Evolutionary conservation across 2,797 vertebrate species (phyloP), one percentile per base, ranked within the genome.

Genomic region (Channa striata): DNA sequence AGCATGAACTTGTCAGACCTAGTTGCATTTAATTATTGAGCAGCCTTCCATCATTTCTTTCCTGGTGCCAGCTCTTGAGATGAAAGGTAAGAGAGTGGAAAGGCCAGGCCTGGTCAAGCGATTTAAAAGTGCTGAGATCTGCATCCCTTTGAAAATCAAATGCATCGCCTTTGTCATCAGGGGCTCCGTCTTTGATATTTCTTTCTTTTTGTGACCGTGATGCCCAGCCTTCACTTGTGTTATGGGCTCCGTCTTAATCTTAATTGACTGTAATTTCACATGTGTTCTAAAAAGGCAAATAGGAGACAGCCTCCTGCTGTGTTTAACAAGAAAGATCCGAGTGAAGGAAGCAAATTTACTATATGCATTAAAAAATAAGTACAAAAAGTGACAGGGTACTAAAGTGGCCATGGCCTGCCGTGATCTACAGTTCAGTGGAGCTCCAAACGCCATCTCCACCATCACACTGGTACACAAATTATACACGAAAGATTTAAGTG

Each of bases 121-220:
- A 89, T 92, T 78, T 84, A 70, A 89, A 93, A 92, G 84, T 83
- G 87, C 89, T 91, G 85, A 93, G 82, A 92, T 91, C 87, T 93
- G 84, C 93, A 93, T 91, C 87, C 61, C 91, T 95, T 95, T 95
- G 93, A 94, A 95, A 94, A 92, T 87, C 87, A 87, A 91, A 90
- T 82, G 78, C 77, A 72, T 82, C 80, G 72, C 50, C 71, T 77
- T 72, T 87, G 80, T 90, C 66, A 83, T 84, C 66, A 23, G 61
- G 30, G 58, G 59, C 63, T 68, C 42, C 13, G 36, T 82, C 88
- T 93, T 94, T 93, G 87, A 93, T 91, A 90, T 80, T 67, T 83
- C 68, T 85, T 85, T 80, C 67, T 88, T 77, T 89, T 83, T 82
- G 82, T 90, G 67, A 56, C 74, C 64, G 72, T 54, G 72, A 75